Base-by-base conservation (phyloP, 2,888 invertebrate genomes). In the Tromatobia lineatoria region DNA sequence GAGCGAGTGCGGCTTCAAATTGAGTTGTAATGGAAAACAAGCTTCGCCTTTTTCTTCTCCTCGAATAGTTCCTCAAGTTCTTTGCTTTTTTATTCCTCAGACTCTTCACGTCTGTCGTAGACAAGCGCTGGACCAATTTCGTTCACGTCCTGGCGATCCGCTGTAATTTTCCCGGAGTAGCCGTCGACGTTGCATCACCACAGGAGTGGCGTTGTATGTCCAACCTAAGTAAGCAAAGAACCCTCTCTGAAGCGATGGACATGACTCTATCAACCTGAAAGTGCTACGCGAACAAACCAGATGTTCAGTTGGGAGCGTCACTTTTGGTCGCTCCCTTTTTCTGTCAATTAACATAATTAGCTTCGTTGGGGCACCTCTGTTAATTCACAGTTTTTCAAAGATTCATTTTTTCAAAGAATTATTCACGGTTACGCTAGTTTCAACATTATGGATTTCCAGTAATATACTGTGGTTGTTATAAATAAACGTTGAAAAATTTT, bases 271-370 rank as follows among this genome's bases (percentile, higher is more conserved):
- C 25, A 47, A n/a, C 38, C 1, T 29, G 6, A 61, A 64, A 45
- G 61, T 13, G 42, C 42, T 18, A 18, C 3, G 25, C 20, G 47
- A 54, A 34, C 73, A 45, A 38, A 64, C 29, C 59, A 47, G 69
- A 78, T 6, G 50, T n/a, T 50, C 13, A 57, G 38, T 47, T 50
- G 38, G 82, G 82, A 57, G 71, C 66, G 82, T 15, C 38, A 10
- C 38, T 6, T 10, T 38, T 34, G 74, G 47, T 67, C 15, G 67
- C 42, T 38, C 45, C 59, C 20, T 45, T 50, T 57, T 50, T 42
- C 45, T 13, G 73, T 52, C 61, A 61, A 74, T 78, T 78, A 38
- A 34, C 13, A 20, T 66, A 71, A 76, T 64, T 67, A 6, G 34
- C 20, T 47, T 2, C 45, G 25, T 57, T 54, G 47, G 13, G 66